Conservation (phyloP, 2,113 vertebrate species). For the Charadrius vociferus region DNA sequence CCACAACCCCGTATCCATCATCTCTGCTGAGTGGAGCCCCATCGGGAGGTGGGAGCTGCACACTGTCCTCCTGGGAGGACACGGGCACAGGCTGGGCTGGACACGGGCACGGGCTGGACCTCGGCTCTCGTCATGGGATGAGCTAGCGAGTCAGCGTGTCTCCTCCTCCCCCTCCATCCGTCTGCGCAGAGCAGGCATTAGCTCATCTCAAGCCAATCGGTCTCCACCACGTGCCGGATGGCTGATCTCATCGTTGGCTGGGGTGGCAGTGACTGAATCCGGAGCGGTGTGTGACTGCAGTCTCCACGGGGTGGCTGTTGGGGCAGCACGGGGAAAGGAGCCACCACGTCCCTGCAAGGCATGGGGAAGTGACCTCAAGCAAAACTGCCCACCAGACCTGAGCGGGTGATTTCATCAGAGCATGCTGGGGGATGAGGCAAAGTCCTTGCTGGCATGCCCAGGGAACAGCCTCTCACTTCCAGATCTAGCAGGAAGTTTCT, state of each 20-base stretch:
- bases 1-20: neutral
- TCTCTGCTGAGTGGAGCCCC: neutral
- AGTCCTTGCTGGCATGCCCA: neutral
- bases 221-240: neutral
- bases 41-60: neutral
- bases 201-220: conserved; percentile 50
- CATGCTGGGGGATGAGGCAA: neutral
- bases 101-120: neutral
- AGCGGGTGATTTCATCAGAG: neutral
- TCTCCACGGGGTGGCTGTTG: rapidly evolving
- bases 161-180: conserved; percentile 2
- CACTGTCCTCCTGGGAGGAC: neutral
- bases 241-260: conserved; percentile 52
- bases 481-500: neutral
- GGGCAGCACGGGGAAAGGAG: neutral
- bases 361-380: neutral
- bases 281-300: neutral
- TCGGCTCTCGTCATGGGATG: neutral
- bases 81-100: too few relatives aligned
- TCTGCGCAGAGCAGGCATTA: conserved; percentile 19
- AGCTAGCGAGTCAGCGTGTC: neutral
- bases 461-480: neutral
- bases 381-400: neutral
- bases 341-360: neutral
- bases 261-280: neutral